These are phyloP conservation scores for Rhaphigaster nebulosa DNA, from an alignment of 2,888 invertebrate genomes.

Conservation along the genomic window DNA sequence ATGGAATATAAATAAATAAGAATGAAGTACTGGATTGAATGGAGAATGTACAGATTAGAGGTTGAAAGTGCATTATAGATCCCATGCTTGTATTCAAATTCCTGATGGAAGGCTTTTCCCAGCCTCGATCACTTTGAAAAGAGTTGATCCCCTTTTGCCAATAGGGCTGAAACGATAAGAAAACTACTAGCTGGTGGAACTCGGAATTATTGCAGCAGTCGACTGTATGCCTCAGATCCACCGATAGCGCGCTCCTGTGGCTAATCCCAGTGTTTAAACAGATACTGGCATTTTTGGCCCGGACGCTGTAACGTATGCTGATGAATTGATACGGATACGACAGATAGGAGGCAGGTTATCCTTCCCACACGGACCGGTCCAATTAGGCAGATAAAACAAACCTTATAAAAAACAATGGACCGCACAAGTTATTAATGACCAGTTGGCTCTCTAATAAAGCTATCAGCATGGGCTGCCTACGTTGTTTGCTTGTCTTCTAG, in stretches of 20 bases:
- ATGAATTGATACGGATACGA: slow-evolving; percentile 14
- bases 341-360: slow-evolving; percentile 10
- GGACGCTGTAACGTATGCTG: neutral
- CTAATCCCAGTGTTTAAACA: slow-evolving; percentile 20
- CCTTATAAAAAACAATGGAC: slow-evolving; percentile 44
- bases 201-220: neutral
- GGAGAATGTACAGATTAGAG: neutral
- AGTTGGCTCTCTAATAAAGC: slow-evolving; percentile 34
- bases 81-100: neutral
- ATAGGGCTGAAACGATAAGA: neutral
- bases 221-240: neutral
- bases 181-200: neutral
- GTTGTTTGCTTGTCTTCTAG: slow-evolving; percentile 4
- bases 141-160: neutral
- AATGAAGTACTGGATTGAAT: no score
- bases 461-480: slow-evolving; percentile 43
- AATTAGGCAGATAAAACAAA: slow-evolving; percentile 45
- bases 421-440: slow-evolving; percentile 41
- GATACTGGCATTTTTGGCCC: neutral
- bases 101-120: neutral
- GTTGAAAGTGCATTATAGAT: neutral
- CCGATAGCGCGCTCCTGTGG: neutral
- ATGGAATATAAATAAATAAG: no score
- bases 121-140: neutral
- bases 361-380: slow-evolving; percentile 35